Evolutionary conservation across 2,113 vertebrate genomes (phyloP).

Genomic region (Bubalus kerabau): DNA sequence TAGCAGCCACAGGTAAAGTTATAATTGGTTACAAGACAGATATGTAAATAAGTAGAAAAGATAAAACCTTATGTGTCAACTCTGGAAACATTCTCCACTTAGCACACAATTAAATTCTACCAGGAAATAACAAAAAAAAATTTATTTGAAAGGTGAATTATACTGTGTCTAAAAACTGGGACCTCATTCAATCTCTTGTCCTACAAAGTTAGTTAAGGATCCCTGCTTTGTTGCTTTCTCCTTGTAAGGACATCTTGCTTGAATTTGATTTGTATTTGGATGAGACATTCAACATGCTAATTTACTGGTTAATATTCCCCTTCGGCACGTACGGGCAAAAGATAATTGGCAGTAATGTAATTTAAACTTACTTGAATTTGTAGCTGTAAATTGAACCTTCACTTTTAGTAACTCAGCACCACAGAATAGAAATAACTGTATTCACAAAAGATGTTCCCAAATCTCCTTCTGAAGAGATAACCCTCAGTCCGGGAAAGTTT

Average conservation of each 20-base stretch:
- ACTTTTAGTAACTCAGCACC: conserved; percentile 56
- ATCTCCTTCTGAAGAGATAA: conserved; percentile 46
- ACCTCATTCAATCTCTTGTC: neutral
- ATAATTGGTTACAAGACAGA: neutral
- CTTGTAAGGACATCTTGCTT: conserved; percentile 44
- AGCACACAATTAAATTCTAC: neutral
- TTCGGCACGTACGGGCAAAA: conserved; percentile 53
- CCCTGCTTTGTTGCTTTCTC: conserved; percentile 27
- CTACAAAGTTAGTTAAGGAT: conserved; percentile 3
- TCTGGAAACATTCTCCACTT: neutral
- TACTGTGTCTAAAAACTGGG: neutral
- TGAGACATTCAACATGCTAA: conserved; percentile 62
- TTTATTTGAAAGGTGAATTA: neutral
- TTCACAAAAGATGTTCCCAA: conserved; percentile 47
- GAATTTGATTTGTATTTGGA: conserved; percentile 63
- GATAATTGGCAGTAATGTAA: conserved; percentile 70
- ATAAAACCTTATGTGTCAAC: neutral
- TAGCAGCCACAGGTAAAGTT: neutral
- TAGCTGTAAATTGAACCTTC: conserved; percentile 66
- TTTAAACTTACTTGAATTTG: conserved; percentile 68
- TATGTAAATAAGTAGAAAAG: neutral
- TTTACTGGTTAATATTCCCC: conserved; percentile 69
- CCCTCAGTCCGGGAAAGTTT: neutral
- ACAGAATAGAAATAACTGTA: conserved; percentile 51
- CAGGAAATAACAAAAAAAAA: neutral